Conservation (phyloP, 2,113 vertebrate genomes). For the Gallinago jamesoni region DNA sequence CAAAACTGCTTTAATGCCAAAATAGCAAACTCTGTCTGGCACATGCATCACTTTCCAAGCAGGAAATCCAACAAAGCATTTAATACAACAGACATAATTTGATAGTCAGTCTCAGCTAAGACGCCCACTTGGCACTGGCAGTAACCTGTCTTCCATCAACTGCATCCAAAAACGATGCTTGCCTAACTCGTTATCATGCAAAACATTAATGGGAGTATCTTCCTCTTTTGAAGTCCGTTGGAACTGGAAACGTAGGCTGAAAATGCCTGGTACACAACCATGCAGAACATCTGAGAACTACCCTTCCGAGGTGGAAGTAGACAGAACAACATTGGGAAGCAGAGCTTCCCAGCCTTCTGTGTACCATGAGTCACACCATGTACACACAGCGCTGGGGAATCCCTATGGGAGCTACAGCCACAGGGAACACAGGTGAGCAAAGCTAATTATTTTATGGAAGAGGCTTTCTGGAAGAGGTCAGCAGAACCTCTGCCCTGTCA, state of each 20-base stretch:
- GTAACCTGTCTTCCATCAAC: slow-evolving; percentile 34
- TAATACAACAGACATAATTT: slow-evolving; percentile 58
- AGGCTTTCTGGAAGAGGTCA: not conserved
- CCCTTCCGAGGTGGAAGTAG: not conserved
- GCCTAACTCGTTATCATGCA: slow-evolving; percentile 57
- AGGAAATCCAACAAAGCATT: slow-evolving; percentile 52
- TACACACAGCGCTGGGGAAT: not conserved
- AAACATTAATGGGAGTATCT: slow-evolving; percentile 56
- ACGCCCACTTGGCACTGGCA: slow-evolving; percentile 41
- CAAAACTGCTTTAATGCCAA: slow-evolving; percentile 38
- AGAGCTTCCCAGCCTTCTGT: not conserved
- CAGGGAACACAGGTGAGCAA: not conserved
- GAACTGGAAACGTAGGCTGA: not conserved
- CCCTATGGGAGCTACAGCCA: not conserved
- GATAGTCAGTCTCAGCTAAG: slow-evolving; percentile 55
- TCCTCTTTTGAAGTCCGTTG: slow-evolving; percentile 18
- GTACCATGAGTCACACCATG: not conserved
- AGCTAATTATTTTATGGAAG: not conserved
- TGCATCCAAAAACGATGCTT: slow-evolving; percentile 18
- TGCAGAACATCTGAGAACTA: not conserved
- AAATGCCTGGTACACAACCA: not conserved
- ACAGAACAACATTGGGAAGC: not conserved
- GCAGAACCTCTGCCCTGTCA: not conserved
- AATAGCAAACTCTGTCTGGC: slow-evolving; percentile 28
- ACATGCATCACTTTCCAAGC: slow-evolving; percentile 49